These are phyloP conservation scores for Typhlichthys eigenmanni DNA, from an alignment of 2,797 vertebrate species.

Conservation along the genomic window DNA sequence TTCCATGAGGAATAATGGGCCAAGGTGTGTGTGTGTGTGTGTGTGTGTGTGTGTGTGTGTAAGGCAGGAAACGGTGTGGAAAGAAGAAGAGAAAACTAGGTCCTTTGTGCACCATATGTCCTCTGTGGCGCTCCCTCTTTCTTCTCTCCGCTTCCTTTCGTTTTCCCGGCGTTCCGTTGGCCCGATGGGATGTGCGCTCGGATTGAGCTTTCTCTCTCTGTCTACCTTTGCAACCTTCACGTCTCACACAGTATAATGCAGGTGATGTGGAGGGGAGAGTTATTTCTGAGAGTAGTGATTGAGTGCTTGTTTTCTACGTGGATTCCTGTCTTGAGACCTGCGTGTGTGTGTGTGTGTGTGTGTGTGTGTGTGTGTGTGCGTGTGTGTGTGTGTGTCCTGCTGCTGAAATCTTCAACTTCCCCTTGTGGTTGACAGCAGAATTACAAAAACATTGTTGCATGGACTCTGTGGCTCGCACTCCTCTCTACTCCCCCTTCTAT, in stretches of 20 bases:
- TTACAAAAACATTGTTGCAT: too few relatives aligned
- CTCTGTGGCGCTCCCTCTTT: conserved; percentile 15
- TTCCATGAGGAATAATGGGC: conserved; percentile 52
- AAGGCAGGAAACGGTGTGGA: conserved; percentile 31
- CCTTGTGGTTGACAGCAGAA: too few relatives aligned
- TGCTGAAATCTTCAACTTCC: too few relatives aligned
- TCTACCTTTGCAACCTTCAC: conserved; percentile 3
- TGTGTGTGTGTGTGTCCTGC: too few relatives aligned
- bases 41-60: conserved; percentile 2
- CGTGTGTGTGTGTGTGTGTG: not conserved
- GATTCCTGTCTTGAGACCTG: too few relatives aligned
- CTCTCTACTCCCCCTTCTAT: too few relatives aligned
- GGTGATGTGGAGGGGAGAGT: conserved; percentile 35
- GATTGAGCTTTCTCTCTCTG: conserved; percentile 14
- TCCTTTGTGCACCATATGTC: conserved; percentile 49
- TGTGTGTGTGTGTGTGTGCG: too few relatives aligned
- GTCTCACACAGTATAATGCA: conserved; percentile 3
- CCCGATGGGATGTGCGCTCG: not conserved
- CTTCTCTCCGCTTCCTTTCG: not conserved
- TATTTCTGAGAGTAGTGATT: conserved; percentile 12
- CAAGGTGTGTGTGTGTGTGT: conserved; percentile 46
- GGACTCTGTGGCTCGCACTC: too few relatives aligned
- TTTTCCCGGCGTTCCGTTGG: not conserved
- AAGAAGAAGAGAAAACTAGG: conserved; percentile 46
- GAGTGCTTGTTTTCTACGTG: conserved; percentile 33